phyloP scores from a whole-genome alignment of 1,140 invertebrate species.

The Drosophila bifasciata region DNA sequence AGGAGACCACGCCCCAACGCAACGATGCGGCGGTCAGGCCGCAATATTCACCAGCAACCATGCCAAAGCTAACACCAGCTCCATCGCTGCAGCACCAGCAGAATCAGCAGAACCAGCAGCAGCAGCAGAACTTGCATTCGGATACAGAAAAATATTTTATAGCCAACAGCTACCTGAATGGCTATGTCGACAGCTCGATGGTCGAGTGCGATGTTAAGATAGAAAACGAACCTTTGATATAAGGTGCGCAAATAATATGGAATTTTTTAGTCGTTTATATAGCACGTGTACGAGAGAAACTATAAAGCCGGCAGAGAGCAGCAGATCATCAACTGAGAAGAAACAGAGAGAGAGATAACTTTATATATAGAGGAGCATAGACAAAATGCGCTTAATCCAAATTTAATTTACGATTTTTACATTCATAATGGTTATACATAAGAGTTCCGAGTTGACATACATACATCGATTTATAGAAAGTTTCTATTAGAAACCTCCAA shows the following conservation, averaged over 20 bases:
- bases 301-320: neutral
- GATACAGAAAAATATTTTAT: neutral
- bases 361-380: constrained; percentile 1
- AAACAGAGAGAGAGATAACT: no score
- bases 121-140: neutral
- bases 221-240: constrained; percentile 62
- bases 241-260: neutral
- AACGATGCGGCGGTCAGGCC: no score
- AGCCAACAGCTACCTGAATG: constrained; percentile 11
- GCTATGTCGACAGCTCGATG: constrained; percentile 41
- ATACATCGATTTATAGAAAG: no score
- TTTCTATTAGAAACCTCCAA: no score
- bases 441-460: no score
- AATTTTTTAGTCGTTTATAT: constrained; percentile 9
- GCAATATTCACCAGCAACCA: no score
- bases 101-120: neutral
- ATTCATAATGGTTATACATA: no score
- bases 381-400: neutral
- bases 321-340: neutral
- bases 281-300: neutral
- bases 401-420: neutral
- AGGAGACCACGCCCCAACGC: constrained; percentile 13
- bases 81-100: neutral
- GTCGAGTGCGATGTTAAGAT: constrained; percentile 73
- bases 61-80: constrained; percentile 46